Percentiles rank a stretch among this genome's conserved stretches.
Conservation (phyloP, 1,140 invertebrate species). For the Scaptomyza montana region DNA sequence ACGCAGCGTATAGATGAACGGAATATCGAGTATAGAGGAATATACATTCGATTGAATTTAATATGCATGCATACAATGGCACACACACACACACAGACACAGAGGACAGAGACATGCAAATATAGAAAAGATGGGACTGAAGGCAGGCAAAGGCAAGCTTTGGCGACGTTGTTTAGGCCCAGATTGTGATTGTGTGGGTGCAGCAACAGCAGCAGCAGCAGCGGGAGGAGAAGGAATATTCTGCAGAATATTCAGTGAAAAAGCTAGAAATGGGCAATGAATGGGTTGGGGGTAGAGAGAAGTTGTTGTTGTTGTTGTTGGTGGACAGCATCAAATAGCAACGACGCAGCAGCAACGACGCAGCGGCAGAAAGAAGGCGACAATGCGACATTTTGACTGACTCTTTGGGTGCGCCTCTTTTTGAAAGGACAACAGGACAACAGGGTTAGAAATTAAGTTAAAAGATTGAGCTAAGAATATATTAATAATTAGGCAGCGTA, state of each 20-base stretch:
- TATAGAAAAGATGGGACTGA: background rate
- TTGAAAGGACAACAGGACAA: background rate
- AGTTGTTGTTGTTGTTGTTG: too few species aligned
- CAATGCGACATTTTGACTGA: conserved; percentile 35
- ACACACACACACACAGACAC: conserved; percentile 42
- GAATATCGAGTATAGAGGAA: conserved; percentile 64
- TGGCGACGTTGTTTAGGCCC: conserved; percentile 62
- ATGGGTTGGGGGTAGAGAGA: background rate
- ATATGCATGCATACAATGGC: conserved; percentile 82
- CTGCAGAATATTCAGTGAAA: conserved; percentile 16
- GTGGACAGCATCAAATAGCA: conserved; percentile 54
- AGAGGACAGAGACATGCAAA: conserved; percentile 7
- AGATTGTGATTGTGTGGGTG: conserved; percentile 59
- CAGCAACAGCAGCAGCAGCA: conserved; percentile 35
- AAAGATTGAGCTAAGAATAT: background rate
- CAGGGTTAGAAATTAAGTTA: conserved; percentile 12
- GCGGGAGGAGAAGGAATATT: conserved; percentile 1
- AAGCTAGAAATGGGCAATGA: too few species aligned
- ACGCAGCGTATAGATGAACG: conserved; percentile 23
- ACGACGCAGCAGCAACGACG: conserved; percentile 58
- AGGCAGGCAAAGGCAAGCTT: conserved; percentile 8
- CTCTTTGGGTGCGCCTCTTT: conserved; percentile 22
- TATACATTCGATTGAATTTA: conserved; percentile 83
- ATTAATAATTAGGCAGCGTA: background rate
- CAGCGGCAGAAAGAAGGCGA: conserved; percentile 53